phyloP scores from a whole-genome alignment of 2,113 vertebrate genomes.

The Cavia porcellus region DNA sequence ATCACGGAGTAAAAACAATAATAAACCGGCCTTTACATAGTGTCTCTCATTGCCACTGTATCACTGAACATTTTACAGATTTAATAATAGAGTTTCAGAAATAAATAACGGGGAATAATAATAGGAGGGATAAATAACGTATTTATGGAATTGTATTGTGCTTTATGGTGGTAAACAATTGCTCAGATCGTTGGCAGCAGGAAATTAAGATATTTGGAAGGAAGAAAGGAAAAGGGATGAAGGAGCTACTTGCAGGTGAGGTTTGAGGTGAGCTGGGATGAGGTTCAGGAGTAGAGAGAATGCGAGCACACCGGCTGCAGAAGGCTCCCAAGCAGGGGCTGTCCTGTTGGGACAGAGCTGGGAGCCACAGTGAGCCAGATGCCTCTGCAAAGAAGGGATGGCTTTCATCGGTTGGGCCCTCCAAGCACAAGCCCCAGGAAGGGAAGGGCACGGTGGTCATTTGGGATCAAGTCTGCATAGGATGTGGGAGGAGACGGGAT shows the following conservation, averaged over 20 bases:
- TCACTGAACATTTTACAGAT: slow-evolving; percentile 75
- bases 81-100: slow-evolving; percentile 80
- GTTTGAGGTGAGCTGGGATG: not conserved
- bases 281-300: accelerated
- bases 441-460: accelerated
- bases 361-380: not conserved
- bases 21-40: slow-evolving; percentile 64
- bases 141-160: slow-evolving; percentile 80
- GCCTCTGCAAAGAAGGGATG: not conserved
- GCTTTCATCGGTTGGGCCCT: not conserved
- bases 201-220: slow-evolving; percentile 19
- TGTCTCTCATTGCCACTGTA: slow-evolving; percentile 75
- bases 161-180: slow-evolving; percentile 77
- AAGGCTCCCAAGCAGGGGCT: accelerated
- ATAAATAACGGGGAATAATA: slow-evolving; percentile 81
- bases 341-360: not conserved
- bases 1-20: slow-evolving; percentile 78
- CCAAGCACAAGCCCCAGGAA: not conserved
- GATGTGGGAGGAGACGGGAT: not conserved
- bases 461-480: accelerated
- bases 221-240: not conserved
- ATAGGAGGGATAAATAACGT: slow-evolving; percentile 79
- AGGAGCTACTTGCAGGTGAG: slow-evolving; percentile 17
- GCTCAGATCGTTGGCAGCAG: slow-evolving; percentile 57
- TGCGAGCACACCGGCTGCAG: not conserved